Evolutionary conservation across 2,113 vertebrate genomes (phyloP), one percentile per base, ranked within the genome.

Genomic region (Odontophorus gujanensis): DNA sequence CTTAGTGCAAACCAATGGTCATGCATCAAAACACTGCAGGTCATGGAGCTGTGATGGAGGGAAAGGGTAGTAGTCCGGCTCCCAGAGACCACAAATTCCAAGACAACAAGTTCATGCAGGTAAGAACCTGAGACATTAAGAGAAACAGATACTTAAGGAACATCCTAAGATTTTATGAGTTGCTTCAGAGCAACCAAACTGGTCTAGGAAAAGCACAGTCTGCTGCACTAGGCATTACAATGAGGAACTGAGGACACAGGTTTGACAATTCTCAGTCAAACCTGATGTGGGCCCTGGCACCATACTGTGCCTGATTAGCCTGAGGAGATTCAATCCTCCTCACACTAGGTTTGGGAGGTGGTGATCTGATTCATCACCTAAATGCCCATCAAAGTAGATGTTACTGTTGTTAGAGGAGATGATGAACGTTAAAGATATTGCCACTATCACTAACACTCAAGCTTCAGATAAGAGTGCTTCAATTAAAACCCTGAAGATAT

Each of bases 361-460:
- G 38, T 12, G 34, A 93, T 62, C 7, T 4, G 2, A 65, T 62
- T 71, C 9, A 25, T 69, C 30, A 75, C 14, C 34, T 65, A 20
- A 84, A 61, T 22, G 59, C 47, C 38, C 43, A 58, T 78, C 69
- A 55, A 28, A 72, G 66, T 17, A 84, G 51, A 72, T 36, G 47
- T 24, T n/a, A 65, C 14, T 30, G 17, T 19, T 32, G 40, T 21
- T 66, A 17, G 8, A 65, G 81, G 65, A 92, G 50, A 67, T 1
- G 1, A 50, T 1, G 0, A 47, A 42, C 58, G 62, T 34, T 18
- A 72, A 63, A 68, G 14, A 48, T 0, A 61, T n/a, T 10, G 2
- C 10, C 53, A 53, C 34, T 30, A 50, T 1, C 2, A 0, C 47
- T 50, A 40, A 51, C 48, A 73, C 19, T 73, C 36, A 73, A 62